These are phyloP conservation scores for Aleiodes testaceus DNA, from an alignment of 2,888 invertebrate species.

Conservation along the genomic window DNA sequence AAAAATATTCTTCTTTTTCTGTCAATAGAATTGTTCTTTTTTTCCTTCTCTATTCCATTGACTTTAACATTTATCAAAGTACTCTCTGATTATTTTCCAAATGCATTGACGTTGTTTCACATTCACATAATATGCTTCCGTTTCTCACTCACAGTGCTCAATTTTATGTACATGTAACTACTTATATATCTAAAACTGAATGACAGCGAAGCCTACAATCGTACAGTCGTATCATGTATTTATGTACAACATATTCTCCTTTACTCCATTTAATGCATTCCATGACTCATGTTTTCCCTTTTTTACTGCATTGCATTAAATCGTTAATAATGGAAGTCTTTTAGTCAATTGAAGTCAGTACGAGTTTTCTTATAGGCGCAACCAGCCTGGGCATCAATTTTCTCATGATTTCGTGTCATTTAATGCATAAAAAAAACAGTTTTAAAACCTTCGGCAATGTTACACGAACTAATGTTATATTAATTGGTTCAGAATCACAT, in stretches of 20 bases:
- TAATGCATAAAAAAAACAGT: conserved; percentile 37
- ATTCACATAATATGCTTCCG: conserved; percentile 19
- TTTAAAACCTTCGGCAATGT: conserved; percentile 56
- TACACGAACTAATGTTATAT: conserved; percentile 63
- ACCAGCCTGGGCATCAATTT: conserved; percentile 6
- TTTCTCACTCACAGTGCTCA: conserved; percentile 43
- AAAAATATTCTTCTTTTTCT: conserved; percentile 64
- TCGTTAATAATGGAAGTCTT: conserved; percentile 39
- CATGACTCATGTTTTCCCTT: conserved; percentile 30
- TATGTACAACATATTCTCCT: conserved; percentile 24
- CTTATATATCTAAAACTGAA: conserved; percentile 48
- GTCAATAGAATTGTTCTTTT: conserved; percentile 34
- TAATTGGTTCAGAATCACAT: conserved; percentile 63
- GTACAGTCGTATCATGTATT: conserved; percentile 37
- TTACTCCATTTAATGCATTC: conserved; percentile 25
- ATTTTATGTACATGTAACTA: conserved; percentile 42
- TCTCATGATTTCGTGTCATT: conserved; percentile 53
- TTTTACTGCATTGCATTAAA: conserved; percentile 35
- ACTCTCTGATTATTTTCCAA: conserved; percentile 29
- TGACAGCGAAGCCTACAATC: conserved; percentile 49
- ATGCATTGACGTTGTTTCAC: conserved; percentile 18
- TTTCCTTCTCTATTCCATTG: conserved; percentile 55
- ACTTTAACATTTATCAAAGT: conserved; percentile 49
- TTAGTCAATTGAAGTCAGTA: conserved; percentile 40
- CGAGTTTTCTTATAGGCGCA: conserved; percentile 26